phyloP scores from a whole-genome alignment of 2,888 invertebrate species.

The Ormyrus nitidulus region DNA sequence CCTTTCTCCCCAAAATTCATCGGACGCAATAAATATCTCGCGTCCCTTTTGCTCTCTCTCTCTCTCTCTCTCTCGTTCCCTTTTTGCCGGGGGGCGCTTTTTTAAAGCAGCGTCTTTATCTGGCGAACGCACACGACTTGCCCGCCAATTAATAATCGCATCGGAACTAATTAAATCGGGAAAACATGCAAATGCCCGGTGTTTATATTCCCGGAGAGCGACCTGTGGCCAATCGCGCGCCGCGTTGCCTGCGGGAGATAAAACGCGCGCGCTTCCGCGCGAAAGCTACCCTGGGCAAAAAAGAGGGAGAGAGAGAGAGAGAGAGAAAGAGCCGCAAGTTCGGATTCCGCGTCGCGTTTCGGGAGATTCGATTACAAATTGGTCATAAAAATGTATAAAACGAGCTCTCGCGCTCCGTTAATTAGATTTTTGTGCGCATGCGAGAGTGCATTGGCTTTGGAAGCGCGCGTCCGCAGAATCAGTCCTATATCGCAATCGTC shows the following conservation, averaged over 20 bases:
- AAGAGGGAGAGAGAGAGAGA: constrained; percentile 56
- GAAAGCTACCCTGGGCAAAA: constrained; percentile 45
- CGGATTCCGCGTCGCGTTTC: constrained; percentile 54
- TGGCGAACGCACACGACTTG: constrained; percentile 21
- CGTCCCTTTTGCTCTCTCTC: constrained; percentile 52
- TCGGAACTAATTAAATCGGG: constrained; percentile 74
- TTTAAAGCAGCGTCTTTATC: constrained; percentile 52
- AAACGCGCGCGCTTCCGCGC: constrained; percentile 4
- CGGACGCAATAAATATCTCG: constrained; percentile 47
- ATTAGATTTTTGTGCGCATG: constrained; percentile 65
- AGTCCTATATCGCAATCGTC: constrained; percentile 48
- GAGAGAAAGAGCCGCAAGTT: constrained; percentile 37
- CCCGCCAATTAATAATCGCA: constrained; percentile 72
- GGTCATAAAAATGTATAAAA: constrained; percentile 73
- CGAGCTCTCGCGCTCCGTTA: constrained; percentile 65
- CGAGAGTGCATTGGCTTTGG: constrained; percentile 17
- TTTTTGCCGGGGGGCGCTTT: constrained; percentile 3
- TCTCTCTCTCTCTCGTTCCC: neutral
- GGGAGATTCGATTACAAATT: constrained; percentile 70
- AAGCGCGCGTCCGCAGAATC: constrained; percentile 39
- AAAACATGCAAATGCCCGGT: constrained; percentile 73
- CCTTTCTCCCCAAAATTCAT: constrained; percentile 42
- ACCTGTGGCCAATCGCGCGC: constrained; percentile 51
- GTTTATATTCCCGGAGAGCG: constrained; percentile 65
- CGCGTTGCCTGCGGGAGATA: too few relatives aligned